Base-by-base conservation (phyloP, 1,140 invertebrate genomes). In the Drosophila repletoides region DNA sequence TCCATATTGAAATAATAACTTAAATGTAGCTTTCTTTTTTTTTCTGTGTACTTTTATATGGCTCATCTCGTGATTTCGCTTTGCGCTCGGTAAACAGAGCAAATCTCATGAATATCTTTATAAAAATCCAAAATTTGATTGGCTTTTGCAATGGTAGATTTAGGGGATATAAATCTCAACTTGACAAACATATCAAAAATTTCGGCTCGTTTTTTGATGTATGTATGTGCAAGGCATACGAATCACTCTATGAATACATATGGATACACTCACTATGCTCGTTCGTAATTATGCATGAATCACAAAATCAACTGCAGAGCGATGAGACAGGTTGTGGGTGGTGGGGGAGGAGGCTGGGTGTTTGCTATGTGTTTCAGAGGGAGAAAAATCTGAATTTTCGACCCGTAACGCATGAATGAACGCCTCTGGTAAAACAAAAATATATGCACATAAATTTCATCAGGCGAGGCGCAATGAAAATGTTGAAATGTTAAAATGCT, bases 401-500 rank as follows among this genome's bases (percentile, higher is more conserved):
- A 71, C 59, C 49, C 52, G 71, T 51, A 77, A 84, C 73, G 79
- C 77, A 84, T 81, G 76, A 81, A 83, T 81, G 79, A 72, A 84
- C 71, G 68, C 38, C 38, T 38, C 19, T 46, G 29, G 1, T 38
- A 51, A 49, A 46, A 74, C 12, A 21, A 52, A 68, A 73, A 73
- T 77, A 63, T 81, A 81, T 81, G 77, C 79, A 76, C 77, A 81
- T 81, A 81, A 83, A 83, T 83, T 81, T 84, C 51, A 65, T 49
- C 74, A 70, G 53, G 6, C 21, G 14, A 58, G 41, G 74, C 79
- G 79, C 79, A 84, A 81, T 83, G 77, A 84, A 83, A 83, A 84
- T 71, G 79, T 84, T 77, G 77, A 81, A 81, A 77, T 84, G 79
- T 77, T 81, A 72, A 83, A 83, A 83, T 83, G 79, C 77, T 84